Evolutionary conservation across 2,888 invertebrate species (phyloP).

Genomic region (Galeruca laticollis): DNA sequence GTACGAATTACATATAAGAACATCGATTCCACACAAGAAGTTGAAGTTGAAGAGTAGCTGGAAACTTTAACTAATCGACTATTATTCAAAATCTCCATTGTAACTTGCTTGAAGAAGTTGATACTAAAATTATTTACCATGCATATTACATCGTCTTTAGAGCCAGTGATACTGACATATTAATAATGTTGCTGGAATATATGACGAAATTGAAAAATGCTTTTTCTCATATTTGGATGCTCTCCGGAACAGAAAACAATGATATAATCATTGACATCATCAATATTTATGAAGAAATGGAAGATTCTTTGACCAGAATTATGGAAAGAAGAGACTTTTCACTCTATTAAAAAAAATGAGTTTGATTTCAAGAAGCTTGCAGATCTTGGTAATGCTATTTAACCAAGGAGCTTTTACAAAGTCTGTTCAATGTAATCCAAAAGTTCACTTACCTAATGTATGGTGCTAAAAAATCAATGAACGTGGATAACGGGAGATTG

Average conservation of each 20-base stretch:
- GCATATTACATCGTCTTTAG: neutral
- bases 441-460: too few relatives aligned
- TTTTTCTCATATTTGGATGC: constrained; percentile 1
- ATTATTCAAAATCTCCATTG: neutral
- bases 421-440: too few relatives aligned
- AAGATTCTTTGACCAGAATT: neutral
- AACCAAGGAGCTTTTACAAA: too few relatives aligned
- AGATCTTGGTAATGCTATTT: too few relatives aligned
- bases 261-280: constrained; percentile 15
- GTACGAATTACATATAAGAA: too few relatives aligned
- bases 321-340: too few relatives aligned
- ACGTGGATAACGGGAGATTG: neutral
- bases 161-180: neutral
- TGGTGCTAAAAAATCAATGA: constrained; percentile 17
- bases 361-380: constrained; percentile 44
- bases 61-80: too few relatives aligned
- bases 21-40: too few relatives aligned
- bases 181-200: neutral
- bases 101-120: neutral
- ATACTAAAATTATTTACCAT: neutral
- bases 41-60: too few relatives aligned
- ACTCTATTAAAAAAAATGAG: constrained; percentile 29
- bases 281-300: too few relatives aligned
- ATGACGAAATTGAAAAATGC: neutral
- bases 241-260: constrained; percentile 14